Percentiles rank a stretch among this genome's conserved stretches.
phyloP scores from a whole-genome alignment of 1,140 invertebrate genomes.

The Pogonognathellus flavescens region DNA sequence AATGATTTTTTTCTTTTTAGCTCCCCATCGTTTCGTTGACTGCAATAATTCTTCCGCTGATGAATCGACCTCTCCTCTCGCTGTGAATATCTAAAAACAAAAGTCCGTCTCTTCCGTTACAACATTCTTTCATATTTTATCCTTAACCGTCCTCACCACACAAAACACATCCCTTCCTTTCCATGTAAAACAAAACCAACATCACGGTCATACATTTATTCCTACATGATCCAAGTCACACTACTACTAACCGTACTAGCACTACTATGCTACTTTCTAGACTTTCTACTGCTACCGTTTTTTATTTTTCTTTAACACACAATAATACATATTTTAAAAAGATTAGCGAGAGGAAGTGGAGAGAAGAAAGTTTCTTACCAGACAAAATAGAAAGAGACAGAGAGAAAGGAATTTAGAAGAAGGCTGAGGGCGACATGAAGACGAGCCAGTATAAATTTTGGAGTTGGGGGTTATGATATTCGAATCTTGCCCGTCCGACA shows the following conservation, averaged over 20 bases:
- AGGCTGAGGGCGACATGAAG: not conserved
- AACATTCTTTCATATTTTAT: conserved; percentile 1
- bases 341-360: not conserved
- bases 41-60: not conserved
- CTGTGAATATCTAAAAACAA: not conserved
- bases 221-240: too few relatives aligned
- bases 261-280: too few relatives aligned
- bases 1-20: not conserved
- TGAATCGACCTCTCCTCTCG: not conserved
- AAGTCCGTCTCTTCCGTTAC: not conserved
- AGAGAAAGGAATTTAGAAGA: not conserved
- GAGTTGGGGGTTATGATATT: conserved; percentile 53
- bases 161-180: not conserved
- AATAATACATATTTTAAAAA: not conserved
- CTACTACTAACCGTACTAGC: too few relatives aligned
- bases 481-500: conserved; percentile 53
- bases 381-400: conserved; percentile 18
- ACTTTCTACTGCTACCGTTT: not conserved
- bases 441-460: conserved; percentile 27
- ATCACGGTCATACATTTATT: too few relatives aligned
- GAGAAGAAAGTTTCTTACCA: not conserved
- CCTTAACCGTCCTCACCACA: not conserved
- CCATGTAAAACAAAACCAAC: too few relatives aligned
- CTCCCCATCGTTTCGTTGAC: not conserved
- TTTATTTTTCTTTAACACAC: too few relatives aligned